phyloP scores from a whole-genome alignment of 2,113 vertebrate genomes.

The Mesembrinibis cayennensis region DNA sequence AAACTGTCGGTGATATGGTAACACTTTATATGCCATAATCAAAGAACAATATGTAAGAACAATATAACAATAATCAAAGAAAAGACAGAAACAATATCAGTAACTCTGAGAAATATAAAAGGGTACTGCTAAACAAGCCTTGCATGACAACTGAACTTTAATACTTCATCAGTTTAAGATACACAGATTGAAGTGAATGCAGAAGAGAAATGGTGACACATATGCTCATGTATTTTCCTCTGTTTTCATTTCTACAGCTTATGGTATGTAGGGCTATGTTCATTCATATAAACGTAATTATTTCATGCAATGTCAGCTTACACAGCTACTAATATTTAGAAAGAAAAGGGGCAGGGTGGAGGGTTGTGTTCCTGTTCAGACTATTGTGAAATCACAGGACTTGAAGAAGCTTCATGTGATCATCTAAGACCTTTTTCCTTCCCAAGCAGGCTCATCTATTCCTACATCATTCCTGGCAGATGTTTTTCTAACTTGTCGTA shows the following conservation, averaged over 20 bases:
- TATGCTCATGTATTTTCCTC: neutral
- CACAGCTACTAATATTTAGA: neutral
- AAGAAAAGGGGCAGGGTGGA: neutral
- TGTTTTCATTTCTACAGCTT: neutral
- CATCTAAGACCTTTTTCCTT: neutral
- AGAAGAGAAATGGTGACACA: neutral
- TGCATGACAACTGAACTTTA: neutral
- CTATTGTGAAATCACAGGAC: neutral
- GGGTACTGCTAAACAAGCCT: neutral
- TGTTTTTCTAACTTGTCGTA: neutral
- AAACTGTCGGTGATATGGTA: neutral
- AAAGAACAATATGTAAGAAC: neutral
- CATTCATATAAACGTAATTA: neutral
- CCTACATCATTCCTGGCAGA: neutral
- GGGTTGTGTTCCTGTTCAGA: neutral
- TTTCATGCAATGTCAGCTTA: neutral
- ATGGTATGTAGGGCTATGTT: neutral
- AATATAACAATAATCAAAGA: neutral
- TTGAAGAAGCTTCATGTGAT: neutral
- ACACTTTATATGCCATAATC: neutral
- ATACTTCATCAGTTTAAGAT: neutral
- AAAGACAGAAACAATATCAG: neutral
- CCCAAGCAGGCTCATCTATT: neutral
- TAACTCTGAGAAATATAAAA: neutral
- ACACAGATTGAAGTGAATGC: neutral